A percentile compares a stretch with the other conserved stretches of the same genome.
Conservation (phyloP, 2,797 vertebrate species). For the Coracias cyanogaster region DNA sequence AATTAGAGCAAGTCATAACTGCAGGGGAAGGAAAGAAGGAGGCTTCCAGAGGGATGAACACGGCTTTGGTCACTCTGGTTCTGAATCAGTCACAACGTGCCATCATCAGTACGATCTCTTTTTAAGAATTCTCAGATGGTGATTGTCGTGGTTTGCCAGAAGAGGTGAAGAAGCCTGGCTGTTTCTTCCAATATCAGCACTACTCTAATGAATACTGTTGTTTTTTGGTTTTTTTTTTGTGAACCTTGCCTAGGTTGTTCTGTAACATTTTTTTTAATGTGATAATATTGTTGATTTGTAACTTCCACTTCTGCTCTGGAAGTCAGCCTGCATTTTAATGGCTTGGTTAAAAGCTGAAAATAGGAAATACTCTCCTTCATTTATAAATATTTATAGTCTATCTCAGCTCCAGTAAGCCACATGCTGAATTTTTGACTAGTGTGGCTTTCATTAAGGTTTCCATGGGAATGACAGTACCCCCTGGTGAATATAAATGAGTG, state of each 20-base stretch:
- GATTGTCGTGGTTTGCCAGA: neutral
- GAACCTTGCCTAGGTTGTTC: neutral
- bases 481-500: neutral
- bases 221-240: neutral
- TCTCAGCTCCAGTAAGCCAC: neutral
- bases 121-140: neutral
- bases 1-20: neutral
- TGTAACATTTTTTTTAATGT: neutral
- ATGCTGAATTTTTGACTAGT: neutral
- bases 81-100: neutral
- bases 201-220: neutral
- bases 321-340: neutral
- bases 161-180: neutral
- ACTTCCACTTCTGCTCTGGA: neutral
- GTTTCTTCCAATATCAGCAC: neutral
- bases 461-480: neutral
- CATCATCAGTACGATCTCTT: neutral
- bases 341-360: neutral
- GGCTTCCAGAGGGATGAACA: neutral
- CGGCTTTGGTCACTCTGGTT: neutral
- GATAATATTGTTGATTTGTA: neutral
- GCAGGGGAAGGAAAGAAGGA: neutral
- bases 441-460: conserved; percentile 28
- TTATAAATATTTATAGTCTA: conserved; percentile 34
- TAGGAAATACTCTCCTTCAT: neutral